Evolutionary conservation across 2,888 invertebrate genomes (phyloP).

Genomic region (Xestia ashworthii): DNA sequence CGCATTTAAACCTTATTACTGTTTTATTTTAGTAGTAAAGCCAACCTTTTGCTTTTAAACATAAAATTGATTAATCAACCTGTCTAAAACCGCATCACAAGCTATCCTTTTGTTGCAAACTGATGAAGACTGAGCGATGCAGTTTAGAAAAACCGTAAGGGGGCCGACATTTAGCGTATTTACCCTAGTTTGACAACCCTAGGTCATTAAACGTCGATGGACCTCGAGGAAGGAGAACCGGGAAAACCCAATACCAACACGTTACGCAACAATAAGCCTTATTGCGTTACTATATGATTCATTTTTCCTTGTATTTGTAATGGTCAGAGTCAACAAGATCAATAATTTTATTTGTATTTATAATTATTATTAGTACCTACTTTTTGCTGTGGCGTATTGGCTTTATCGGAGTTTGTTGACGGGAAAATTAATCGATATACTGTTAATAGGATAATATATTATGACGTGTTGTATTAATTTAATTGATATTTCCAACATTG

Average conservation of each 20-base stretch:
- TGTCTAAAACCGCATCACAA: no score
- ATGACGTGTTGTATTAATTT: constrained; percentile 18
- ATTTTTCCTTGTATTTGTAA: constrained; percentile 26
- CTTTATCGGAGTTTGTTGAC: constrained; percentile 22
- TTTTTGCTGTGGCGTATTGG: constrained; percentile 5
- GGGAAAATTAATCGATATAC: constrained; percentile 19
- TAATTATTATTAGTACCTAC: not conserved
- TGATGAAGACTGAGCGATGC: no score
- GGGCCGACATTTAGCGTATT: no score
- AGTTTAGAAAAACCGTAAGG: no score
- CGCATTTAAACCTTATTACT: no score
- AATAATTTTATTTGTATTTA: constrained; percentile 41
- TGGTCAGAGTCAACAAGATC: constrained; percentile 20
- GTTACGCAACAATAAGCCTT: constrained; percentile 45
- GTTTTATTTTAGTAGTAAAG: no score
- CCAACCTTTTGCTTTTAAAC: no score
- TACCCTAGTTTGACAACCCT: constrained; percentile 64
- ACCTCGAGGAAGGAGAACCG: constrained; percentile 21
- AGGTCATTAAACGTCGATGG: constrained; percentile 46
- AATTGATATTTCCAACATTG: not conserved
- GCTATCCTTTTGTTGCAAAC: no score
- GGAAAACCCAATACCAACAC: constrained; percentile 54
- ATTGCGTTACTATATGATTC: not conserved
- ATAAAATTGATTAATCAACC: no score
- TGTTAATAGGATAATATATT: constrained; percentile 8